Conservation (phyloP, 2,797 vertebrate genomes). For the Cossypha caffra region DNA sequence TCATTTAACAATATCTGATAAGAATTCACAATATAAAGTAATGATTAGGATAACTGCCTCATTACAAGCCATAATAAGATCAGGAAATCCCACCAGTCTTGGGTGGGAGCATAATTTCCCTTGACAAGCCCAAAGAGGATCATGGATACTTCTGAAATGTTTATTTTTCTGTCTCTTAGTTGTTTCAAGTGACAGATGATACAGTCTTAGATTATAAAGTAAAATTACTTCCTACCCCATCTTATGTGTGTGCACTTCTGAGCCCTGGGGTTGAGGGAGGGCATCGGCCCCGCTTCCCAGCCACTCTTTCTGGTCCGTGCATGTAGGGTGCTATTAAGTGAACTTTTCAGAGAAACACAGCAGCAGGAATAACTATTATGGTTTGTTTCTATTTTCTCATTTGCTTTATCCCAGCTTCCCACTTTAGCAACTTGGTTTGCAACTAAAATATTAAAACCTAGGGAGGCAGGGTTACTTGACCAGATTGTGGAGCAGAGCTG, state of each 20-base stretch:
- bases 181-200: background rate
- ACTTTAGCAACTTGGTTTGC: background rate
- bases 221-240: background rate
- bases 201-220: background rate
- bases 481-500: slow-evolving; percentile 1
- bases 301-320: background rate
- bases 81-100: background rate
- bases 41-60: background rate
- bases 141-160: background rate
- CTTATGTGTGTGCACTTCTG: background rate
- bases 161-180: background rate
- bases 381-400: background rate
- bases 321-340: background rate
- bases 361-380: accelerated
- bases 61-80: background rate
- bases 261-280: background rate
- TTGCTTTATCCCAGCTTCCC: background rate
- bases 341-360: background rate
- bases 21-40: background rate
- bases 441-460: background rate
- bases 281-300: background rate
- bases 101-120: background rate
- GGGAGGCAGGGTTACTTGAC: background rate
- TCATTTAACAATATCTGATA: background rate
- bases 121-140: background rate